Conservation (phyloP, 2,797 vertebrate genomes). For the Echeneis naucrates region DNA sequence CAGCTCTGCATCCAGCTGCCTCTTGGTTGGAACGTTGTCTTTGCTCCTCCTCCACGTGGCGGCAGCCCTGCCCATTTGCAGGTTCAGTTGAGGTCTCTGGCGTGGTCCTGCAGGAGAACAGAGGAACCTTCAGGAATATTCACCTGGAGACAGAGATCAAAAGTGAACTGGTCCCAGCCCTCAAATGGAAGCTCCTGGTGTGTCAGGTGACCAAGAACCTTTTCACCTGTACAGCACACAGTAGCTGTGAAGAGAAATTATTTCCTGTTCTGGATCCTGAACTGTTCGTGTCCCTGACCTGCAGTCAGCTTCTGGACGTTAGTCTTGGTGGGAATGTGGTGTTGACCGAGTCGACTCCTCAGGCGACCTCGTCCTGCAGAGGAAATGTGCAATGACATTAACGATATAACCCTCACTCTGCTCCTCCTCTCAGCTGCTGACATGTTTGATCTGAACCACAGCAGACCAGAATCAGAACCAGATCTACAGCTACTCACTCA, state of each 20-base stretch:
- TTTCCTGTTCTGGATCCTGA: too few relatives aligned
- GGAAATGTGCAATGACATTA: neutral
- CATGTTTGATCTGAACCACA: neutral
- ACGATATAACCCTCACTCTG: neutral
- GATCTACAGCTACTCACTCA: constrained; percentile 25
- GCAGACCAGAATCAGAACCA: too few relatives aligned
- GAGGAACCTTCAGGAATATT: too few relatives aligned
- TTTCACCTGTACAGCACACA: too few relatives aligned
- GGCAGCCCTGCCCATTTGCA: constrained; percentile 65
- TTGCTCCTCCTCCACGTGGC: constrained; percentile 31
- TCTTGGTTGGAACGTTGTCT: constrained; percentile 82
- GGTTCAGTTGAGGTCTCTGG: neutral
- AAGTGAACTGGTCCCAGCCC: too few relatives aligned
- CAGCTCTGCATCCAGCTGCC: constrained; percentile 90
- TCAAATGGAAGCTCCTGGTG: too few relatives aligned
- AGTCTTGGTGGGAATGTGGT: neutral
- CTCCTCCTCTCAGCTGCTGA: too few relatives aligned
- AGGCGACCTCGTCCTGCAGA: constrained; percentile 16
- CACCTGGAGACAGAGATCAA: too few relatives aligned
- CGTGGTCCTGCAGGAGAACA: constrained; percentile 7
- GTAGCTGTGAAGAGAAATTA: too few relatives aligned
- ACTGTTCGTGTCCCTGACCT: too few relatives aligned
- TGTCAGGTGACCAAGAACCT: too few relatives aligned
- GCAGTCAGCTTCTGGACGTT: neutral
- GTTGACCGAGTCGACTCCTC: neutral